A percentile compares a stretch with the other conserved stretches of the same genome.
Evolutionary conservation across 2,797 vertebrate genomes (phyloP).

Genomic region (Pogonophryne albipinna): DNA sequence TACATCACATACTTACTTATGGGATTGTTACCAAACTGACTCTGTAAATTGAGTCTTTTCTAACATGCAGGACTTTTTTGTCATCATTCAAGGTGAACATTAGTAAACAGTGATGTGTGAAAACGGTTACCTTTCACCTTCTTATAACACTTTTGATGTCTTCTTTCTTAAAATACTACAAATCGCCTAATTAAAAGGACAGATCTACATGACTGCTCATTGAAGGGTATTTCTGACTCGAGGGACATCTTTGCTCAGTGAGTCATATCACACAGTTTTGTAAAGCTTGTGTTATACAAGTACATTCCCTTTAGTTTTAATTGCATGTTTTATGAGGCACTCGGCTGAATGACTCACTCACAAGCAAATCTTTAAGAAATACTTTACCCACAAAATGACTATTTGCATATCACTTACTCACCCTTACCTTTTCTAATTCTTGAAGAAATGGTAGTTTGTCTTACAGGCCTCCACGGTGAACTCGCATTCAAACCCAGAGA

Average conservation of each 20-base stretch:
- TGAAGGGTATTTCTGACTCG: not conserved
- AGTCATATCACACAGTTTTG: not conserved
- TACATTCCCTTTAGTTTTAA: constrained; percentile 18
- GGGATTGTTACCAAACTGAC: constrained; percentile 16
- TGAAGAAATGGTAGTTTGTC: no score
- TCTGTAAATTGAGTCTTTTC: not conserved
- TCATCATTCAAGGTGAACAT: not conserved
- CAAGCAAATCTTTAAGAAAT: no score
- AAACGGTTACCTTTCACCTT: not conserved
- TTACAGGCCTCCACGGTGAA: no score
- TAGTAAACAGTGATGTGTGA: not conserved
- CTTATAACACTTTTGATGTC: not conserved
- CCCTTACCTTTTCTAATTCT: no score
- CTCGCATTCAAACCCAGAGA: no score
- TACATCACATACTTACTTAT: constrained; percentile 11
- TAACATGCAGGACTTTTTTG: not conserved
- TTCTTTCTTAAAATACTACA: not conserved
- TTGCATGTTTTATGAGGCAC: not conserved
- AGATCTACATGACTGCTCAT: not conserved
- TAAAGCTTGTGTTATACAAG: no score
- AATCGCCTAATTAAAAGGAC: not conserved
- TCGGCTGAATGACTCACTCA: constrained; percentile 8
- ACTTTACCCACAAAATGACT: no score
- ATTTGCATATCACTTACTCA: no score
- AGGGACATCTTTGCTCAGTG: not conserved